Percentiles rank a stretch among this genome's conserved stretches.
phyloP scores from a whole-genome alignment of 2,113 vertebrate species.

The Gracilinanus agilis region DNA sequence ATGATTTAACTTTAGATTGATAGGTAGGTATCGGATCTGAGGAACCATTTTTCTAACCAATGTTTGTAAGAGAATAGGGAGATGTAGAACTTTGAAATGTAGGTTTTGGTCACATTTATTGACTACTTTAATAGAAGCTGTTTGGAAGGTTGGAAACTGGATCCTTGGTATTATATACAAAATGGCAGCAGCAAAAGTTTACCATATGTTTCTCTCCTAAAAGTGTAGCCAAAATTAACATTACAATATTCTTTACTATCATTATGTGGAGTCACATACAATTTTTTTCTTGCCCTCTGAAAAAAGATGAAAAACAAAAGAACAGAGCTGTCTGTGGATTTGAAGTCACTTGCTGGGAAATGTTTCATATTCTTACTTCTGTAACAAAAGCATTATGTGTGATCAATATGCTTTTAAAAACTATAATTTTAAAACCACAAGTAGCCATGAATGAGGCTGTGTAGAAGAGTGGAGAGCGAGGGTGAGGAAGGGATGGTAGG shows the following conservation, averaged over 20 bases:
- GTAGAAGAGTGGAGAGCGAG: background rate
- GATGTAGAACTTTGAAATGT: constrained; percentile 20
- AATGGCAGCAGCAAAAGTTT: background rate
- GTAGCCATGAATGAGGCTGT: background rate
- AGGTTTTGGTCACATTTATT: constrained; percentile 15
- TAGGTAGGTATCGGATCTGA: background rate
- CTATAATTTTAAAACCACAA: constrained; percentile 1
- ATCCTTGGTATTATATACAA: background rate
- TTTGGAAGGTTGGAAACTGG: background rate
- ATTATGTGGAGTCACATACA: background rate
- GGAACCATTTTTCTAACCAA: background rate
- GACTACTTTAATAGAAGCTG: background rate
- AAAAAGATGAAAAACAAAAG: constrained; percentile 25
- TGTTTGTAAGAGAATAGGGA: constrained; percentile 27
- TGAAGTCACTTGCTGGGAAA: constrained; percentile 18
- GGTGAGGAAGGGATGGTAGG: background rate
- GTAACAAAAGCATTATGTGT: background rate
- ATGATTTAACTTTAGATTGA: constrained; percentile 34
- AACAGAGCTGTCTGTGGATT: constrained; percentile 30
- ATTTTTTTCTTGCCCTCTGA: constrained; percentile 9
- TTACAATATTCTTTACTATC: background rate
- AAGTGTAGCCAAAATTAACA: constrained; percentile 25
- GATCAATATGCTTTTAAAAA: constrained; percentile 54
- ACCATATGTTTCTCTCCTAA: background rate
- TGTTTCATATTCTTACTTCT: background rate